Base-by-base conservation (phyloP, 1,140 invertebrate species). In the Cepaea nemoralis region DNA sequence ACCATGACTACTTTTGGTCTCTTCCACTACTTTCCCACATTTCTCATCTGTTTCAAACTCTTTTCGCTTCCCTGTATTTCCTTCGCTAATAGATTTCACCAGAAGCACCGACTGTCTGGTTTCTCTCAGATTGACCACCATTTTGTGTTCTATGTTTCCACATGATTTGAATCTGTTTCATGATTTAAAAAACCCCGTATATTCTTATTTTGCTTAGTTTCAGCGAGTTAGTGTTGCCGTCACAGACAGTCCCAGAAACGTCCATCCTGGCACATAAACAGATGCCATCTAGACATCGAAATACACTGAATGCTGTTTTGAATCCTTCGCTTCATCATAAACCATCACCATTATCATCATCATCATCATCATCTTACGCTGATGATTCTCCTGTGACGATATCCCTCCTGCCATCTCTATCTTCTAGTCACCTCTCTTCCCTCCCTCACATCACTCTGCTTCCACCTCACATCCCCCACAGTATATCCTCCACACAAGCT, bases 181-280 rank as follows among this genome's bases (percentile, higher is more conserved):
- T 19, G 39, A 8, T 19, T 22, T 39, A 48, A 74, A 19, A 31
- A 63, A 22, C 33, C 3, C 31, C 50, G 71, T 27, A 50, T 77
- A 33, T 77, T 59, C 40, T 77, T 63, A n/a, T n/a, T 63, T 12
- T 10, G 24, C 33, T 69, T 66, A 80, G 78, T 59, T 80, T 80
- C 78, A 80, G 78, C 31, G 78, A 71, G 27, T 40, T 80, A 27
- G 69, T 80, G 67, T n/a, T 69, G 27, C 66, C 69, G 19, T 80
- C 78, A 31, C 33, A 48, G 14, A 1, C 45, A 19, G 48, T 63
- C 67, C 67, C 78, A 39, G 48, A 27, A 35, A 50, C 78, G 5
- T 3, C 78, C 33, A 48, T 2, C 42, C 59, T 24, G 1, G 39
- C 59, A 35, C 40, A 37, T 14, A 77, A 67, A 42, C 67, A 71